Evolutionary conservation across 2,888 invertebrate genomes (phyloP).

Genomic region (Lepidocyrtinus sp.): DNA sequence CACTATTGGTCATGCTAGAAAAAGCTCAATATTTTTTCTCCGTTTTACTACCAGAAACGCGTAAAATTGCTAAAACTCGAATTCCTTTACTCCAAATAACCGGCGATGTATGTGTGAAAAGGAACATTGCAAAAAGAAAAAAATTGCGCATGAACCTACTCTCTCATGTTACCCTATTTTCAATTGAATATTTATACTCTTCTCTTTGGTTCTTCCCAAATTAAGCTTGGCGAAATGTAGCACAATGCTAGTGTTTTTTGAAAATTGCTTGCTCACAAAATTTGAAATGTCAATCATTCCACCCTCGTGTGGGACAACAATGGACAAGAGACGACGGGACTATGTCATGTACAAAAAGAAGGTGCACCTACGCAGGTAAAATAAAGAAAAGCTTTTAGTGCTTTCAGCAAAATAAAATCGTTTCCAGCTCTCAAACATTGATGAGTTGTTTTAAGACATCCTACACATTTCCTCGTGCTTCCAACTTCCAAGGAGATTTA

Average conservation of each 20-base stretch:
- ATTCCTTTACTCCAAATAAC: not conserved
- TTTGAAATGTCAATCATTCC: slow-evolving; percentile 12
- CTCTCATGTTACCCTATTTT: not conserved
- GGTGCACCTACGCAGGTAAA: not conserved
- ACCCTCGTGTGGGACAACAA: slow-evolving; percentile 1
- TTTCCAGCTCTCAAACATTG: not conserved
- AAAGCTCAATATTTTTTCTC: not conserved
- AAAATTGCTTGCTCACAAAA: slow-evolving; percentile 22
- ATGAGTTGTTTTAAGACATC: slow-evolving; percentile 10
- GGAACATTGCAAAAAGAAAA: not conserved
- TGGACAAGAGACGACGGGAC: not conserved
- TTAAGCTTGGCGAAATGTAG: not conserved
- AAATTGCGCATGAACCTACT: not conserved
- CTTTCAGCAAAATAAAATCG: not conserved
- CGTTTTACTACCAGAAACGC: not conserved
- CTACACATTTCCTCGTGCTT: not conserved
- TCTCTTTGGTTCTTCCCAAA: not conserved
- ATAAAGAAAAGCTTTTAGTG: slow-evolving; percentile 14
- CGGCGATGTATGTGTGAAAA: not conserved
- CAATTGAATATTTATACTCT: slow-evolving; percentile 21
- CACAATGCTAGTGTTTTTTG: slow-evolving; percentile 27
- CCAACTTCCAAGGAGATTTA: not conserved
- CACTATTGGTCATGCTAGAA: not conserved
- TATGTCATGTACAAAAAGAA: not conserved
- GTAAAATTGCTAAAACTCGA: not conserved